Base-by-base conservation (phyloP, 1,140 invertebrate genomes). In the Drosophila truncata region DNA sequence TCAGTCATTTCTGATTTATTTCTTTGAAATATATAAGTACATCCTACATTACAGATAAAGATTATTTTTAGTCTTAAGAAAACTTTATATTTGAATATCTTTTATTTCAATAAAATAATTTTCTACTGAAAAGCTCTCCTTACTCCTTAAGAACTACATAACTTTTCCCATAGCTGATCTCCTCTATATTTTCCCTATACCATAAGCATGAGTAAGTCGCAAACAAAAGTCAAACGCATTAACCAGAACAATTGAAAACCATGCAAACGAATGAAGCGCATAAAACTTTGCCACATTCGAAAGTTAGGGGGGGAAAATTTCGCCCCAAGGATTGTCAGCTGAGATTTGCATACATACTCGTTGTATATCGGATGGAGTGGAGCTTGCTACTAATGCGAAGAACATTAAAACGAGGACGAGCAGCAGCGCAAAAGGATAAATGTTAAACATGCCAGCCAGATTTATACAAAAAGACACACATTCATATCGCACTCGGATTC, bases 201-300 rank as follows among this genome's bases (percentile, higher is more conserved):
- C n/a, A n/a, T 27, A 23, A n/a, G 8, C 10, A 29, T 25, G 64
- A 41, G 52, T 33, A 47, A 58, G 20, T 60, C 61, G 44, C 64
- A 54, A 84, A 83, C 82, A 78, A 81, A 81, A 82, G 64, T 78
- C 82, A 82, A 76, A 85, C 58, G 74, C 82, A 86, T 85, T 85
- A 85, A 82, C 47, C 49, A 78, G 60, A 59, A 80, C 80, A 78
- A 80, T 61, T 59, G 60, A 72, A 72, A 82, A 73, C 58, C 70
- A 54, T 65, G 66, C 59, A 52, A 73, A 41, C 47, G 42, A 57
- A 72, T 58, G 59, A 57, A 74, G 78, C 78, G 78, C 54, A 67
- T 58, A 86, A 84, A 78, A 75, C 47, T 74, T 74, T 65, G 76
- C 33, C 54, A 35, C 23, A 58, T 20, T 20, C 18, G 29, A 44